Evolutionary conservation across 2,797 vertebrate species (phyloP).

Genomic region (Potorous gilbertii): DNA sequence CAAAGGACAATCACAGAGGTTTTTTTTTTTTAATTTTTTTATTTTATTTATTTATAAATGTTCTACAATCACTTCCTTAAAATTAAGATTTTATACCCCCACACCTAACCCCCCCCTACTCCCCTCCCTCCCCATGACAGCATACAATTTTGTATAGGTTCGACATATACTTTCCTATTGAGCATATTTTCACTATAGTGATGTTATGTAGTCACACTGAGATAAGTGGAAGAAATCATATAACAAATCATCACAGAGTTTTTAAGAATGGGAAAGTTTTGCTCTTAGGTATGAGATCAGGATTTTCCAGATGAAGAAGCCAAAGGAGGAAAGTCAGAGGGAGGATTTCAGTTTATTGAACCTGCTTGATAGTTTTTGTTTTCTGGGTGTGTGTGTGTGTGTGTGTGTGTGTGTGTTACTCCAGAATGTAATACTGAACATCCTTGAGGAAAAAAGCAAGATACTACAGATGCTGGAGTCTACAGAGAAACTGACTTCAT

Average conservation of each 20-base stretch:
- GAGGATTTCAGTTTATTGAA: background rate
- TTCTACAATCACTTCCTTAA: too few species aligned
- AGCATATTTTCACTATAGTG: too few species aligned
- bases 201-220: too few species aligned
- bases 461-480: background rate
- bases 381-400: background rate
- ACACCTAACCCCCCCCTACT: too few species aligned
- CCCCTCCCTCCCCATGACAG: too few species aligned
- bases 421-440: background rate
- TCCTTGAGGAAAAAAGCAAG: background rate
- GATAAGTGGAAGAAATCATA: too few species aligned
- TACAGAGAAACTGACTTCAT: background rate
- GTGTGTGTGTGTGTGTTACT: background rate
- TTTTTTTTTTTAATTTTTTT: too few species aligned
- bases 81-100: too few species aligned
- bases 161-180: too few species aligned
- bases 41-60: too few species aligned
- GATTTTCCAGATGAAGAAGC: background rate
- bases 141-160: too few species aligned
- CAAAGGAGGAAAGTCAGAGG: background rate
- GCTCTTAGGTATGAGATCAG: background rate
- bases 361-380: background rate
- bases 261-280: background rate
- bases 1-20: background rate
- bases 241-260: background rate